Evolutionary conservation across 2,888 invertebrate species (phyloP), one percentile per base, ranked within the genome.

Genomic region (Drosophila antonietae): DNA sequence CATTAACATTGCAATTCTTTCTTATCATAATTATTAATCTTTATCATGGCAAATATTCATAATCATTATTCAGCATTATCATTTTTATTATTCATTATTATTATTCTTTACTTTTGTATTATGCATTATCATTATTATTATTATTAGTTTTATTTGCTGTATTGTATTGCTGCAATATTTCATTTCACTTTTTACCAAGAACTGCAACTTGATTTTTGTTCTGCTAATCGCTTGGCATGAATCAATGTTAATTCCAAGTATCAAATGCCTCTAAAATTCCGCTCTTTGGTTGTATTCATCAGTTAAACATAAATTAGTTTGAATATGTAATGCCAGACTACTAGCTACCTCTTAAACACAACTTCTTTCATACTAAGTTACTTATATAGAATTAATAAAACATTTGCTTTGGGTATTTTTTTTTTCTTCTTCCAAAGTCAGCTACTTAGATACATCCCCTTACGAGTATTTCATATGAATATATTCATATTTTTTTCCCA

Each of bases 401-500:
- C 0, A 23, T 23, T 23, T 23, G 2, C 14, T 15, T 28, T 2
- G 15, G 15, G 0, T 47, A 8, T 3, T 47, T 15, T 23, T 43
- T 43, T 6, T 46, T 7, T 23, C 23, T 46, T n/a, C 47, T 15
- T 28, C 2, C 4, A 47, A 47, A 31, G 5, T 31, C 31, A 31
- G 31, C 31, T 28, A 8, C 15, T 15, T 15, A 28, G 8, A 20
- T 15, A n/a, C 15, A 47, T 28, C 28, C 49, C 33, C 49, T 12
- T n/a, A 12, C 10, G 8, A n/a, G 5, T 3, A 1, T 18, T 10
- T 2, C 7, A 8, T 49, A 12, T 49, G 49, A 33, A 33, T 18
- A 33, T 49, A 49, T 49, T 49, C 31, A 31, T 15, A 10, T 33
- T 33, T 33, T 20, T 49, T 49, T 33, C 49, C 49, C 31, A 49